Evolutionary conservation across 2,113 vertebrate genomes (phyloP), one percentile per base, ranked within the genome.

Genomic region (Meleagris gallopavo): DNA sequence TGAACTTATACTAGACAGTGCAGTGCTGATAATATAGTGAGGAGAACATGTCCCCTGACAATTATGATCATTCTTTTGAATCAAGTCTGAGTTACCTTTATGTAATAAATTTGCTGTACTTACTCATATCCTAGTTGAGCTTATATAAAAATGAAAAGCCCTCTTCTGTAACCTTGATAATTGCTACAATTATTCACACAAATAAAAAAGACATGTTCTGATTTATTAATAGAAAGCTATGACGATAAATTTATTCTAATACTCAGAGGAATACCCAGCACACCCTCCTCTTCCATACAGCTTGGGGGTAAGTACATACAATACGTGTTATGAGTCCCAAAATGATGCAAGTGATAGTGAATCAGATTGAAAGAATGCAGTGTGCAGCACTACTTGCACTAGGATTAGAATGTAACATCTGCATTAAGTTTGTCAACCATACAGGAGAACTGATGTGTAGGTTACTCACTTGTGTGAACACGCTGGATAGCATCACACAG

Each of bases 141-240:
- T 92, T 83, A 74, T 67, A 88, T 88, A 94, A 62, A 94, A 91
- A 81, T 55, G 84, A 92, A 90, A 87, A 94, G 86, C 83, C 72
- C 84, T 94, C 81, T 83, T 64, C 65, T 90, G 65, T 89, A 86
- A 83, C 85, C 86, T 69, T 62, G 76, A 86, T 93, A 88, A 93
- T 88, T 88, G 94, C 94, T 95, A 81, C 90, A 92, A 94, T 93
- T 92, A 94, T 95, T 97, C 96, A 97, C 93, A 95, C 92, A 96
- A 93, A 97, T 94, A 94, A 95, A 93, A 92, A 62, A 94, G 94
- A 69, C 81, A 62, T 10, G 73, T 87, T 92, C 84, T 71, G 89
- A 82, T 97, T 97, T 92, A 88, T 80, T 94, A 93, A 96, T 89
- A 92, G 94, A 90, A 89, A 90, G 24, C 82, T 60, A 86, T 13